These are phyloP conservation scores for Pavo muticus DNA, from an alignment of 2,113 vertebrate genomes.

Conservation along the genomic window DNA sequence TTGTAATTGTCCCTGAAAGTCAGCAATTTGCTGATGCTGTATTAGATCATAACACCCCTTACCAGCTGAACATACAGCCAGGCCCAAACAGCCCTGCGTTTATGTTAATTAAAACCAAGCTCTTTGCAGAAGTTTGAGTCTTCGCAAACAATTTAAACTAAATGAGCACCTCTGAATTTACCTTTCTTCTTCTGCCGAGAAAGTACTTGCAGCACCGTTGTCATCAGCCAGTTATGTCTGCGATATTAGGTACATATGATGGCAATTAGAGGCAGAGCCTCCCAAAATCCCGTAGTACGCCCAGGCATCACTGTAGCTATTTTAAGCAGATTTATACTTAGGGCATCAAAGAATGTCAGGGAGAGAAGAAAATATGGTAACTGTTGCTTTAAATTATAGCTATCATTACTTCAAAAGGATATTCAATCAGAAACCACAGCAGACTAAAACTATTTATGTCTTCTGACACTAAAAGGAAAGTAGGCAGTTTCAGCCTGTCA, in stretches of 20 bases:
- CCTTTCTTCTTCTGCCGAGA: constrained; percentile 68
- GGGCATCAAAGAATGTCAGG: constrained; percentile 80
- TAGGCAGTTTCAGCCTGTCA: constrained; percentile 75
- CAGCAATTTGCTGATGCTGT: not conserved
- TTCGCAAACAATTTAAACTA: constrained; percentile 53
- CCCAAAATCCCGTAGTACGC: constrained; percentile 68
- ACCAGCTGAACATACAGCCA: not conserved
- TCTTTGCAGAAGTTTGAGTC: constrained; percentile 46
- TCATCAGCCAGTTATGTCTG: constrained; percentile 66
- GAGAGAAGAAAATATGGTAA: constrained; percentile 84
- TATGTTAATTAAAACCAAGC: constrained; percentile 58
- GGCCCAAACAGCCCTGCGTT: not conserved
- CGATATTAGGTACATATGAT: constrained; percentile 82
- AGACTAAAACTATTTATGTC: constrained; percentile 80
- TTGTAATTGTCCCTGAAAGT: not conserved
- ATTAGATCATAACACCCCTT: not conserved
- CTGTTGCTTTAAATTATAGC: constrained; percentile 88
- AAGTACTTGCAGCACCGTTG: constrained; percentile 67
- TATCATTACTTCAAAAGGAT: constrained; percentile 87
- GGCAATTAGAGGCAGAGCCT: constrained; percentile 80
- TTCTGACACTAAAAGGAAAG: constrained; percentile 80
- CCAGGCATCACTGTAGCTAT: constrained; percentile 74
- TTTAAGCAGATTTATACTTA: constrained; percentile 83
- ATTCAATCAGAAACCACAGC: constrained; percentile 82
- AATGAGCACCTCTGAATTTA: constrained; percentile 48